Conservation (phyloP, 2,797 vertebrate genomes). For the Poecilia wingei region DNA sequence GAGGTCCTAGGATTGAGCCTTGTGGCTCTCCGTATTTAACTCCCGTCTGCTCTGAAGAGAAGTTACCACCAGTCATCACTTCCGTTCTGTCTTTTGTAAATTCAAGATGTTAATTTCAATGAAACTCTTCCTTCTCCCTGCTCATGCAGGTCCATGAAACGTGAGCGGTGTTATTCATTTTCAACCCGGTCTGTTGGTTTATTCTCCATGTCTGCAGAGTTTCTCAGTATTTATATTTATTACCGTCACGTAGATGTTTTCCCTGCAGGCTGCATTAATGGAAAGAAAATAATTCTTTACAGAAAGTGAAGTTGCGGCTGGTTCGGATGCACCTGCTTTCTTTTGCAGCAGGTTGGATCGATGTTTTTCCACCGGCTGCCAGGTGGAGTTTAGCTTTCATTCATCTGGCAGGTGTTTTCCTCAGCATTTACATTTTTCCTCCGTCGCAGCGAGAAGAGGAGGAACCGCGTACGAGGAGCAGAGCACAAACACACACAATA, state of each 20-base stretch:
- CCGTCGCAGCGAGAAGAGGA: not conserved
- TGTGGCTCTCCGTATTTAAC: no score
- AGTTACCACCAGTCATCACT: not conserved
- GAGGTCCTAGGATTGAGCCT: no score
- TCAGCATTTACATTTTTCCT: not conserved
- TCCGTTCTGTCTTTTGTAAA: not conserved
- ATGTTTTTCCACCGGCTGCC: not conserved
- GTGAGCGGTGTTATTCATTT: not conserved
- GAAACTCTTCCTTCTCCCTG: not conserved
- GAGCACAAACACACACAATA: not conserved
- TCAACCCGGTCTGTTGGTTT: not conserved
- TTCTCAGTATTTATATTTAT: not conserved
- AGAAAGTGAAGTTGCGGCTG: not conserved
- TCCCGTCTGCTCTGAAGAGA: no score
- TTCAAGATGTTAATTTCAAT: not conserved
- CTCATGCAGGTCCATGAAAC: not conserved
- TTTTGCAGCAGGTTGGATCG: not conserved
- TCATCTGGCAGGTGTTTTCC: slow-evolving; percentile 2
- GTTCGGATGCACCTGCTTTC: not conserved
- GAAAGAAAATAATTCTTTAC: not conserved
- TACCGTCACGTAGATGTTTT: slow-evolving; percentile 6
- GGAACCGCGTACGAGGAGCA: not conserved
- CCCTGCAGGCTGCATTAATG: not conserved
- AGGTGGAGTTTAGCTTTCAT: slow-evolving; percentile 3
- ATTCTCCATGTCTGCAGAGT: not conserved